Base-by-base conservation (phyloP, 23 tunicate species). In the Styela clava region DNA sequence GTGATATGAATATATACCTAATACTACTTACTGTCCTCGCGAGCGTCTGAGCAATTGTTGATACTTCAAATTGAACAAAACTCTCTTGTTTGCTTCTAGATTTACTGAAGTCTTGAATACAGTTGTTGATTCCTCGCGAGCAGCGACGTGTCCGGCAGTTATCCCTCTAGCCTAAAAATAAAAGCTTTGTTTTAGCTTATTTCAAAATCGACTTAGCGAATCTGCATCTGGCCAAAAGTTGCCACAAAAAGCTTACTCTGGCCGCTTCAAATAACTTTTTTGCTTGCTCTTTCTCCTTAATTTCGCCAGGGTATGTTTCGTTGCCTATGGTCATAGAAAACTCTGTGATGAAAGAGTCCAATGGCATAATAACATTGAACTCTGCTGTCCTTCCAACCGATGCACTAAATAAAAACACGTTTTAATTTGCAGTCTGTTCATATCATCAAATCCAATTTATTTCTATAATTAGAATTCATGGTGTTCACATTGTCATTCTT, bases 101-200 rank as follows among this genome's bases (percentile, higher is more conserved):
- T 78, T 85, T 29, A 68, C 74, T 20, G 83, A 78, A 24, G 88
- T 85, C 52, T 52, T 81, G 35, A 85, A 85, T 1, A 85, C 83
- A 1, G 69, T 65, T 0, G 88, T 44, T 1, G 88, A 85, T 7
- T 52, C 19, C 22, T 69, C 88, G 5, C 88, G 74, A 64, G 88
- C 70, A 20, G 83, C 74, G 22, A 85, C 88, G 79, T 85, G 88
- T 2, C 88, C 88, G 7, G 71, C 88, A 20, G 88, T 70, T 5
- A 85, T 21, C 3, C 78, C 83, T 22, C 70, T 33, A 1, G 79
- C 79, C 88, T 85, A 18, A 18, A 67, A 27, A 29, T 18, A 67
- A 67, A 25, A 1, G 12, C 0, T 0, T 21, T 21, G 64, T 61
- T 0, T 61, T 23, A 61, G 22, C n/a, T n/a, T n/a, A n/a, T n/a